Evolutionary conservation across 2,113 vertebrate genomes (phyloP).

Genomic region (Peromyscus leucopus): DNA sequence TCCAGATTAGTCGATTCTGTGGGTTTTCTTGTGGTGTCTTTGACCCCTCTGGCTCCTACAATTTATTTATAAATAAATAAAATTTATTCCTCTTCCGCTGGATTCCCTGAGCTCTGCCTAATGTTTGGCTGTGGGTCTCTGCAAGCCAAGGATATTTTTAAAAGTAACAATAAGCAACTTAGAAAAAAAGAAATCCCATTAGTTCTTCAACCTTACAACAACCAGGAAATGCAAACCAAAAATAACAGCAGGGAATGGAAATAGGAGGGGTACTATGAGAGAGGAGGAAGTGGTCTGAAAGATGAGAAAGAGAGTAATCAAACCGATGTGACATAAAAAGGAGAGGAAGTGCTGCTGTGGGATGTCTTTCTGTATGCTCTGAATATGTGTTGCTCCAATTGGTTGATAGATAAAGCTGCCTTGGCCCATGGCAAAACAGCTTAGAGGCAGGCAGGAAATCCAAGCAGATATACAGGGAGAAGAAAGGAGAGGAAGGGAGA

Average conservation of each 20-base stretch:
- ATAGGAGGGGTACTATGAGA: not conserved
- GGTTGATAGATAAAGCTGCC: no score
- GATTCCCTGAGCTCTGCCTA: not conserved
- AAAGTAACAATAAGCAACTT: not conserved
- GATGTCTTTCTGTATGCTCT: no score
- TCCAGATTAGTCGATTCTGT: not conserved
- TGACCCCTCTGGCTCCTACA: not conserved
- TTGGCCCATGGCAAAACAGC: no score
- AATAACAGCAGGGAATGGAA: not conserved
- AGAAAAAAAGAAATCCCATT: not conserved
- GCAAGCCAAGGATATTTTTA: not conserved
- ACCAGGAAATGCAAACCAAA: constrained; percentile 2
- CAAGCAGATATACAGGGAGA: no score
- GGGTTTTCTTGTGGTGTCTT: not conserved
- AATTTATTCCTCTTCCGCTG: rapidly evolving
- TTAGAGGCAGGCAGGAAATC: no score
- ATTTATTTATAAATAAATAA: no score
- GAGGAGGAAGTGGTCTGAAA: not conserved
- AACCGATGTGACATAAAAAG: not conserved
- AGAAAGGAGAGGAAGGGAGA: no score
- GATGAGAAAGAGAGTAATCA: not conserved
- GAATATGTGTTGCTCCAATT: no score
- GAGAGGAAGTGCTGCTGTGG: not conserved
- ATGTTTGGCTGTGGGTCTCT: not conserved
- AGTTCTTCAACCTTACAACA: not conserved